Base-by-base conservation (phyloP, 1,140 invertebrate genomes). In the Meloidogyne chitwoodi region DNA sequence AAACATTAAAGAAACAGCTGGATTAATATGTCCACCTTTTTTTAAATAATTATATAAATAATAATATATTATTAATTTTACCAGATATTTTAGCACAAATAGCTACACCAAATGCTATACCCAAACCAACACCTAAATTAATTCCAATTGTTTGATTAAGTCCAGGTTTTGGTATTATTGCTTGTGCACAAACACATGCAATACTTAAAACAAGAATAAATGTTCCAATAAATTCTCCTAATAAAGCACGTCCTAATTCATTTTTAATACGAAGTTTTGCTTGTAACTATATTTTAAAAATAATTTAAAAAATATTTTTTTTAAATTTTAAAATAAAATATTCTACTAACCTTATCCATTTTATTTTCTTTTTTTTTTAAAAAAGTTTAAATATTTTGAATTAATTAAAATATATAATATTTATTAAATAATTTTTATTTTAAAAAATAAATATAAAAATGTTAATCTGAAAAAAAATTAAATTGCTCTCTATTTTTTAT, bases 21-120 rank as follows among this genome's bases (percentile, higher is more conserved):
- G 90, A 82, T 91, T 91, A 16, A 91, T 81, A 81, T 91, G 90
- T 1, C 88, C 90, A 75, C 90, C 90, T 90, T 75, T 84, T 77
- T 27, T 29, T 8, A 44, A 56, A 70, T 44, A 14, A 69, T 29
- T 24, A 11, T 41, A 61, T 22, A 12, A 56, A 27, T 38, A 19
- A 3, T 48, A n/a, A 26, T 6, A 8, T 5, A 12, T 26, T 27
- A 6, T 69, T 38, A 38, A 38, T 29, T n/a, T 41, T 62, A 81
- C 79, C 80, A 31, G 81, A 82, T 41, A 81, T 64, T 79, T 71
- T 76, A 10, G 82, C 82, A 66, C 82, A 82, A 63, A 84, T 44
- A 14, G 81, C 81, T 26, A 82, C 69, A 34, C 81, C 81, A 62
- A 82, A 82, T n/a, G 74, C 82, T 64, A 82, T 82, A 19, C 81